Evolutionary conservation across 2,113 vertebrate genomes (phyloP).

Genomic region (Pogona vitticeps): DNA sequence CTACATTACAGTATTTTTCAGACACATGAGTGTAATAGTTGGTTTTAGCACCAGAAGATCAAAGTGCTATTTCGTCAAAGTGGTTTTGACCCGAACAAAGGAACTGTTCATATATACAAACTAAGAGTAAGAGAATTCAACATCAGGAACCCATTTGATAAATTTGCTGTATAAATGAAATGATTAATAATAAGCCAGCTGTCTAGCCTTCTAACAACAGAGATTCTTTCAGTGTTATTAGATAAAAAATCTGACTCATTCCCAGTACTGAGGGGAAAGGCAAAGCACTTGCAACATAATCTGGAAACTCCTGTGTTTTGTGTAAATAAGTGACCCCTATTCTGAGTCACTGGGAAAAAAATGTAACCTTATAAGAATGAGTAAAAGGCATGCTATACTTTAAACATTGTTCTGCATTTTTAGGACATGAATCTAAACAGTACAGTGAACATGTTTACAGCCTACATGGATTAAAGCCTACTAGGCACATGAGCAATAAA

Average conservation of each 20-base stretch:
- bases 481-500: slow-evolving; percentile 19
- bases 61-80: not conserved
- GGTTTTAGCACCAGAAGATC: slow-evolving; percentile 4
- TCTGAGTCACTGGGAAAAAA: slow-evolving; percentile 78
- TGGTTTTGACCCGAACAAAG: not conserved
- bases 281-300: slow-evolving; percentile 71
- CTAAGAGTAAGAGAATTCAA: not conserved
- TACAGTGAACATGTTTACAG: slow-evolving; percentile 37
- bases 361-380: slow-evolving; percentile 68
- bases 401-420: slow-evolving; percentile 52
- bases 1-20: not conserved
- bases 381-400: slow-evolving; percentile 60
- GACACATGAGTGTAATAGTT: not conserved
- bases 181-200: slow-evolving; percentile 41
- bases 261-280: slow-evolving; percentile 60
- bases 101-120: not conserved
- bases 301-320: slow-evolving; percentile 74
- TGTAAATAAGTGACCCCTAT: slow-evolving; percentile 71
- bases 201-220: slow-evolving; percentile 49
- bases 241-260: slow-evolving; percentile 64
- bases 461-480: not conserved
- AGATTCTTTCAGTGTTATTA: slow-evolving; percentile 48
- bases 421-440: slow-evolving; percentile 58
- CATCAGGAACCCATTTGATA: slow-evolving; percentile 10
- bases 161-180: slow-evolving; percentile 26